Base-by-base conservation (phyloP, 2,797 vertebrate genomes). In the Tapera naevia region DNA sequence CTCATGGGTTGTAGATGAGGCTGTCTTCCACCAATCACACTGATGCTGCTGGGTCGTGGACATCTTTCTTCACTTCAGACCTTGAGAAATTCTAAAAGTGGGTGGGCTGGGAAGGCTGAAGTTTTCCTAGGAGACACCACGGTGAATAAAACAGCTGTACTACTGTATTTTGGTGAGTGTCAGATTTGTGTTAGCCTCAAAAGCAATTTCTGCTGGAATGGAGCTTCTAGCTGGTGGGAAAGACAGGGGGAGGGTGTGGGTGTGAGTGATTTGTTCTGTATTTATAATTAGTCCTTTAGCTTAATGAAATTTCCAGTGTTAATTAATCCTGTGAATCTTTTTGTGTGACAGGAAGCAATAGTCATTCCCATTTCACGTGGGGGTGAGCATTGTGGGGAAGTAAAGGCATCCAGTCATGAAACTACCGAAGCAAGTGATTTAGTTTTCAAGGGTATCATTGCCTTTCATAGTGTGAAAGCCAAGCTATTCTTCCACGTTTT, bases 301-400 rank as follows among this genome's bases (percentile, higher is more conserved):
- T 86, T 78, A 72, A 62, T 27, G 73, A 74, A 22, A 6, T 86
- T 67, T 58, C 18, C 19, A n/a, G 39, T 43, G 65, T 69, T 88
- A 91, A 91, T 91, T 92, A 94, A 94, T 10, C 46, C 46, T 33
- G 22, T 67, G 30, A 88, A 43, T 61, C 50, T 83, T 30, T 88
- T 54, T 76, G 9, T 51, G 24, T 74, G 73, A 37, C 24, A 61
- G n/a, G 24, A 69, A 80, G 11, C 0, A 1, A 81, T 30, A 87
- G 13, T 12, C 27, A 28, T 65, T 83, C 33, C 35, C 37, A 46
- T 53, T 88, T 92, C 61, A 32, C 64, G 32, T 1, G 0, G 24
- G n/a, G 15, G 10, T 7, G 67, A 65, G 27, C 23, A 57, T 61
- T 3, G 2, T 3, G 2, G 30, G 27, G 43, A 83, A 37, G 46